Percentiles rank a stretch among this genome's conserved stretches.
Conservation (phyloP, 2,888 invertebrate species). For the Diadromus collaris region DNA sequence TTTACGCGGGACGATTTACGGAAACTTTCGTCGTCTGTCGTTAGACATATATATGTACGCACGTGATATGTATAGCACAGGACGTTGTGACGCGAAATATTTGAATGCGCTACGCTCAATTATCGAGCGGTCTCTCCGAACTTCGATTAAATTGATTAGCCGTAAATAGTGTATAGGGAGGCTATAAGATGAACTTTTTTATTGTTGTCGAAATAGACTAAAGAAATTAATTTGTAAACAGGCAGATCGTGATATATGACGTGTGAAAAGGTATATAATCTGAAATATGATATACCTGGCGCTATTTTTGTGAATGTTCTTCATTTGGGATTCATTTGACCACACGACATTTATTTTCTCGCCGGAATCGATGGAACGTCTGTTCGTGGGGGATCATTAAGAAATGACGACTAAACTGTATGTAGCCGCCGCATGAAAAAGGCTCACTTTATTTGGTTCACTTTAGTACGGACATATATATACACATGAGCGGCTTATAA, state of each 20-base stretch:
- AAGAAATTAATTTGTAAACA: not conserved
- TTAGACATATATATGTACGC: not conserved
- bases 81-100: constrained; percentile 33
- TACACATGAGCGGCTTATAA: too few relatives aligned
- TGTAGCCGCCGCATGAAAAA: too few relatives aligned
- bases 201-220: not conserved
- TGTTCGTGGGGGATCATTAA: too few relatives aligned
- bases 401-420: too few relatives aligned
- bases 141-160: constrained; percentile 6
- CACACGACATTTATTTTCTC: too few relatives aligned
- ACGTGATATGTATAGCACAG: not conserved
- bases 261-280: not conserved
- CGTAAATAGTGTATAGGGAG: not conserved
- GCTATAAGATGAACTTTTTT: not conserved
- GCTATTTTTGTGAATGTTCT: too few relatives aligned
- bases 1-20: constrained; percentile 36
- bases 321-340: too few relatives aligned
- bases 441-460: too few relatives aligned
- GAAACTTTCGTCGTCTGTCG: constrained; percentile 26
- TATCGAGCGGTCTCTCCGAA: too few relatives aligned
- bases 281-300: not conserved
- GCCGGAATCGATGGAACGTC: too few relatives aligned
- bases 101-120: constrained; percentile 6
- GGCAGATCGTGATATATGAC: not conserved
- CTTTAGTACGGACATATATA: too few relatives aligned